A percentile compares a stretch with the other conserved stretches of the same genome.
These are phyloP conservation scores for Tamandua tetradactyla DNA, from an alignment of 2,797 vertebrate species.

Conservation along the genomic window DNA sequence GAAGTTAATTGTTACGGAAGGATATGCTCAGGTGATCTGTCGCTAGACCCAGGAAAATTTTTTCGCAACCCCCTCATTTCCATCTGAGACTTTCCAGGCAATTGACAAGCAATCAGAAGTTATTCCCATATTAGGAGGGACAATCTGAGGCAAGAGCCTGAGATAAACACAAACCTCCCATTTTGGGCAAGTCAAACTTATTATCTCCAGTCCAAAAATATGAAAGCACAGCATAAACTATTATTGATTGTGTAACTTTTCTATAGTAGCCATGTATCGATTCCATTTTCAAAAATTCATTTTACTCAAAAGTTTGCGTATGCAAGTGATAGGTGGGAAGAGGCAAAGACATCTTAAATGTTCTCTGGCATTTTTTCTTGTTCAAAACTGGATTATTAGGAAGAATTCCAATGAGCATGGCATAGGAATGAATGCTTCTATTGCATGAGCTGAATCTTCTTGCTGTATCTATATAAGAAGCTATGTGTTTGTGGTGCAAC, in stretches of 20 bases:
- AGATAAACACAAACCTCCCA: background rate
- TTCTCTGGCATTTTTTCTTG: background rate
- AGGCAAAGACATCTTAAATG: background rate
- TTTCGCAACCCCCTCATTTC: constrained; percentile 50
- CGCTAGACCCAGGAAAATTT: constrained; percentile 55
- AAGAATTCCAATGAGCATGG: background rate
- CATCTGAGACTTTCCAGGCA: constrained; percentile 23
- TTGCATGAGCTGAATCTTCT: background rate
- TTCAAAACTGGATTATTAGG: background rate
- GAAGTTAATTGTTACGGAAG: constrained; percentile 74
- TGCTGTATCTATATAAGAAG: background rate
- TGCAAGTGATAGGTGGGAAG: background rate
- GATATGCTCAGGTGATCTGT: constrained; percentile 60
- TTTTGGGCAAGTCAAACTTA: background rate
- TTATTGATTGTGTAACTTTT: background rate
- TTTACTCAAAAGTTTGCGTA: background rate
- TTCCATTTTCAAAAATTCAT: constrained; percentile 47
- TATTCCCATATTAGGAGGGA: background rate
- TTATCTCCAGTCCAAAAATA: background rate
- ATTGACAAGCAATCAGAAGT: background rate
- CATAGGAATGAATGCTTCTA: background rate
- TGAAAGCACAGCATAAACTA: background rate
- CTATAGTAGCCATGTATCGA: background rate
- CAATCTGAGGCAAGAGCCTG: background rate
- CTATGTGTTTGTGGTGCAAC: background rate